Base-by-base conservation (phyloP, 1,140 invertebrate species). In the Onthophagus taurus region DNA sequence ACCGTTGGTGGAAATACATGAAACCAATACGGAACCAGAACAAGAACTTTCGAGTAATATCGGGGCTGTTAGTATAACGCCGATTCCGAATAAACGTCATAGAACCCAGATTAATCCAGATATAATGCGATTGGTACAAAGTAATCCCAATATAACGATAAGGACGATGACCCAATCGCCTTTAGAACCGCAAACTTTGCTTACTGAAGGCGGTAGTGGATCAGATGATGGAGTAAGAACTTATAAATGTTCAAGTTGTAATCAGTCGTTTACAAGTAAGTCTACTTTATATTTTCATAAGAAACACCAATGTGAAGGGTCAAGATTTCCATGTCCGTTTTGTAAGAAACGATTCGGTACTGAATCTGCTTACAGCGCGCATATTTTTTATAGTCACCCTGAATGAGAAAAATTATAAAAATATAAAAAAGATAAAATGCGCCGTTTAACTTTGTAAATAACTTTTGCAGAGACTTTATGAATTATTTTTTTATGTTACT, bases 241-340 rank as follows among this genome's bases (percentile, higher is more conserved):
- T 11, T 61, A 63, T 47, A 60, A 60, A 31, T 65, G 63, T 45
- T 57, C 58, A 2, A 59, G 57, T 35, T 65, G 61, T 47, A 53
- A 49, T 42, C 54, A 62, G 36, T 46, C 52, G 2, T 65, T 63
- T 35, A 44, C 57, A 1, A 65, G 63, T 37, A 65, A 65, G 38
- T 65, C 63, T 0, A 59, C 59, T 39, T 48, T 65, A 12, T 65
- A 63, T 47, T 65, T 63, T 47, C 63, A 65, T 39, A 65, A 65
- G 44, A 63, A 63, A 34, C 59, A 63, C 37, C 55, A 63, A 20
- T 63, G 61, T 36, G 58, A 57, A 36, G 62, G 62, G 5, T 63
- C 60, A 0, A 46, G 54, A 31, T 61, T 58, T 50, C 62, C 62
- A 1, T 63, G 62, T 52, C 62, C 63, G 2, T 65, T 65, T 38